These are phyloP conservation scores for Leucosticte australis DNA, from an alignment of 2,113 vertebrate species.

Conservation along the genomic window DNA sequence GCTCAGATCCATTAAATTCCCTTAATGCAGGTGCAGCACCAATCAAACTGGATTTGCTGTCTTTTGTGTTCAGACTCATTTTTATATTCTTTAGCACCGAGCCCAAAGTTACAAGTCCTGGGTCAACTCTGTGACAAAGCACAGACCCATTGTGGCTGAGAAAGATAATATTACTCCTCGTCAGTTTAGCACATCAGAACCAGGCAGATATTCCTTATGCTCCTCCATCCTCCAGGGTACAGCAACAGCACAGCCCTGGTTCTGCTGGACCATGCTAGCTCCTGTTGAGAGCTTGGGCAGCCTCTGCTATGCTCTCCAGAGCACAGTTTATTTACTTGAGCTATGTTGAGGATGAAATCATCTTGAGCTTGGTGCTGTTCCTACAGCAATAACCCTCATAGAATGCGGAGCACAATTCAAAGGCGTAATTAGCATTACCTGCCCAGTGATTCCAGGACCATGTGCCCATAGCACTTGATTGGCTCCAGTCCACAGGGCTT, in stretches of 20 bases:
- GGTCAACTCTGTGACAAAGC: neutral
- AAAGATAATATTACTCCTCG: neutral
- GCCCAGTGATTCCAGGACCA: neutral
- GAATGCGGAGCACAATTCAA: accelerated
- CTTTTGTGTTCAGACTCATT: neutral
- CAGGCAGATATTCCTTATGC: neutral
- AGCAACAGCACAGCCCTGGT: neutral
- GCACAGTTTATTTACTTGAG: neutral
- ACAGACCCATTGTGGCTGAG: neutral
- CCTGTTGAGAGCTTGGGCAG: neutral
- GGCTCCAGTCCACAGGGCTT: neutral
- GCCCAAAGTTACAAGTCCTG: neutral
- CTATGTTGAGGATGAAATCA: neutral
- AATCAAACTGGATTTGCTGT: neutral
- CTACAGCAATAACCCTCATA: neutral
- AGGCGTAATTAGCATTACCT: neutral
- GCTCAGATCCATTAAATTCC: neutral
- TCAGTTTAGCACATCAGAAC: neutral
- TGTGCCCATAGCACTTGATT: neutral
- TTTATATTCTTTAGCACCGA: neutral
- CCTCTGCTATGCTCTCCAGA: neutral
- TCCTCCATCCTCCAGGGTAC: neutral
- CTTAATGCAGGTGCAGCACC: neutral
- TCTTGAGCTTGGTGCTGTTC: neutral
- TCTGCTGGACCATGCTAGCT: neutral